A percentile compares a stretch with the other conserved stretches of the same genome.
Conservation (phyloP, 2,797 vertebrate species). For the Pterois miles region DNA sequence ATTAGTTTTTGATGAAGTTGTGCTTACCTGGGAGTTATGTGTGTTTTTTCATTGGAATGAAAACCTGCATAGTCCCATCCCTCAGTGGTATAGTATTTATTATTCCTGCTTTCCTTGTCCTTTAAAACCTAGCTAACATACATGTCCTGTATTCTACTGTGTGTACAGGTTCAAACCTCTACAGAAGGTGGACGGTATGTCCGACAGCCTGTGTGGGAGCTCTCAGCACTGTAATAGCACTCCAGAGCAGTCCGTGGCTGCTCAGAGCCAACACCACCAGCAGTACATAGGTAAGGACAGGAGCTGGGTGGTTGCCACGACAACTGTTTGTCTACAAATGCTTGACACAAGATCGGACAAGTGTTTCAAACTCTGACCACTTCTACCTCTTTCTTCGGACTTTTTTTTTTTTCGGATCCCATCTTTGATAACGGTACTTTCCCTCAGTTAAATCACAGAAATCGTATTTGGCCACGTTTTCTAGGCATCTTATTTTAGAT, state of each 20-base stretch:
- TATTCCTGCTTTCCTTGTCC: neutral
- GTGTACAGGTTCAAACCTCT: slow-evolving; percentile 91
- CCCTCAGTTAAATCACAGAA: neutral
- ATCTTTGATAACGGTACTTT: no score
- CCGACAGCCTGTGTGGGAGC: slow-evolving; percentile 86
- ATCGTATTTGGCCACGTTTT: neutral
- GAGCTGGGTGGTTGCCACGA: neutral
- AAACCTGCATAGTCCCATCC: neutral
- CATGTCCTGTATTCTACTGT: slow-evolving; percentile 4
- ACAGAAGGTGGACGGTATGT: slow-evolving; percentile 92
- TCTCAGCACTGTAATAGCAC: slow-evolving; percentile 86
- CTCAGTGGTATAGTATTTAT: neutral
- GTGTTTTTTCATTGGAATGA: neutral
- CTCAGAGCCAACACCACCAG: slow-evolving; percentile 97
- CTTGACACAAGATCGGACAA: neutral
- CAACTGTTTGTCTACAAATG: neutral
- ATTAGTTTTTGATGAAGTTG: neutral
- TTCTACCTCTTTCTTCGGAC: neutral
- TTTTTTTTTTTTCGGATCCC: neutral
- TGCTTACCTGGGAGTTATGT: neutral
- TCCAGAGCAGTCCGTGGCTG: slow-evolving; percentile 91
- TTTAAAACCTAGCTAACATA: slow-evolving; percentile 15
- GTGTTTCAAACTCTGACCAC: neutral
- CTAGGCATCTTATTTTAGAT: neutral
- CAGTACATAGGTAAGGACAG: slow-evolving; percentile 92